Percentiles rank a stretch among this genome's conserved stretches.
Evolutionary conservation across 2,888 invertebrate genomes (phyloP).

Genomic region (Eurois occulta): DNA sequence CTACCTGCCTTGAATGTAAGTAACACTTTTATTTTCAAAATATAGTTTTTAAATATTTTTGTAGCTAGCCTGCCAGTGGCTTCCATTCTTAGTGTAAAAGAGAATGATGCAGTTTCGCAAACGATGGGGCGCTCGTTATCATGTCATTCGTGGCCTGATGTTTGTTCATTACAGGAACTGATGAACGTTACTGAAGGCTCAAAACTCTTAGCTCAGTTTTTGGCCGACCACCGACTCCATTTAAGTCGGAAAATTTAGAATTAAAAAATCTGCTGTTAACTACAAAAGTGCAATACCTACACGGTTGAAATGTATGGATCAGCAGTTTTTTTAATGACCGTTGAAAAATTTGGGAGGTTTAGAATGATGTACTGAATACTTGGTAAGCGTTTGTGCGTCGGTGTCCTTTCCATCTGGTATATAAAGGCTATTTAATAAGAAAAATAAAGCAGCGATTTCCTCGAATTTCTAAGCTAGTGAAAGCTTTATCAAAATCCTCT

Average conservation of each 20-base stretch:
- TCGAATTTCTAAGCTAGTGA: slow-evolving; percentile 39
- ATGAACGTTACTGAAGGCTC: background rate
- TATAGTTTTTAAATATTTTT: background rate
- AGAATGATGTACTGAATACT: too few relatives aligned
- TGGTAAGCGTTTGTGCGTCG: too few relatives aligned
- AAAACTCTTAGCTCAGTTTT: background rate
- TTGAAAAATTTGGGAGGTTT: too few relatives aligned
- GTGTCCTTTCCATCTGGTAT: too few relatives aligned
- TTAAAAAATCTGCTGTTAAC: too few relatives aligned
- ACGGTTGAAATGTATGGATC: too few relatives aligned
- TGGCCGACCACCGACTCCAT: background rate
- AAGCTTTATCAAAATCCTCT: slow-evolving; percentile 32
- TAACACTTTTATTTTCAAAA: slow-evolving; percentile 68
- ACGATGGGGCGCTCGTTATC: background rate
- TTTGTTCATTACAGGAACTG: background rate
- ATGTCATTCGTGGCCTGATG: background rate
- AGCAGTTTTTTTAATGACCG: too few relatives aligned
- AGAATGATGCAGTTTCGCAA: background rate
- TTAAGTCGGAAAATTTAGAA: background rate
- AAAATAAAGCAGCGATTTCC: slow-evolving; percentile 18
- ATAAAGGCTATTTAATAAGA: too few relatives aligned
- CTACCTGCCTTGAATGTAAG: slow-evolving; percentile 96
- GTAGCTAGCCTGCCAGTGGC: background rate
- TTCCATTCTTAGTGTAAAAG: background rate
- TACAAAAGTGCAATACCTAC: too few relatives aligned